Base-by-base conservation (phyloP, 1,140 invertebrate species). In the Sipha flava region DNA sequence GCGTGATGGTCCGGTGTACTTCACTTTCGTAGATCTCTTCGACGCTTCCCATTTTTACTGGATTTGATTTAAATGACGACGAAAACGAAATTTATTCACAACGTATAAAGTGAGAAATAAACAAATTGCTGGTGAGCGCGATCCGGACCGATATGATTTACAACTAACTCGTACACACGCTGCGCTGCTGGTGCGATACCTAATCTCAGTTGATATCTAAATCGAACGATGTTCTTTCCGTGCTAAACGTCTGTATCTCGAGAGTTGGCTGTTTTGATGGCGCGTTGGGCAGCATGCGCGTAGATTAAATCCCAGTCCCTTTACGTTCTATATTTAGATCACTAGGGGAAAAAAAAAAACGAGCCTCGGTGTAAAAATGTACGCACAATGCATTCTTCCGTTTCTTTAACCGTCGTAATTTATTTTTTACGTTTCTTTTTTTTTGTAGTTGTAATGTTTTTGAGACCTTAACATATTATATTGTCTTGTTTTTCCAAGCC, bases 1-100 rank as follows among this genome's bases (percentile, higher is more conserved):
- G 79, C 2, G 82, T 83, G 6, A 82, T 81, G 16, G 81, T 83
- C 5, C 82, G 72, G 72, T 79, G 79, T 52, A 83, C 79, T 80
- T 83, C 82, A 40, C 81, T 82, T 59, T 83, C 82, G 70, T 83
- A 83, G 1, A 81, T 79, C 34, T 83, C 82, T 57, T 83, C 82
- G 43, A 83, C 82, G 43, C 82, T 83, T 6, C 82, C 81, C 82
- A 83, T 83, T 70, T 70, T 29, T 12, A 4, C 10, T 6, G 1
- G 10, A 43, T 43, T 12, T 43, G 3, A 59, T 59, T 16, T 2
- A 31, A 59, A n/a, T 18, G 31, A 18, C 1, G 14, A 59, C 16
- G 14, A 18, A 59, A 59, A 26, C 64, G 64, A 66, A 23, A 43
- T 43, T 16, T 23, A 43, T 47, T n/a, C n/a, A n/a, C n/a, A n/a